Evolutionary conservation across 2,113 vertebrate genomes (phyloP), one percentile per base, ranked within the genome.

Genomic region (Podarcis cretensis): DNA sequence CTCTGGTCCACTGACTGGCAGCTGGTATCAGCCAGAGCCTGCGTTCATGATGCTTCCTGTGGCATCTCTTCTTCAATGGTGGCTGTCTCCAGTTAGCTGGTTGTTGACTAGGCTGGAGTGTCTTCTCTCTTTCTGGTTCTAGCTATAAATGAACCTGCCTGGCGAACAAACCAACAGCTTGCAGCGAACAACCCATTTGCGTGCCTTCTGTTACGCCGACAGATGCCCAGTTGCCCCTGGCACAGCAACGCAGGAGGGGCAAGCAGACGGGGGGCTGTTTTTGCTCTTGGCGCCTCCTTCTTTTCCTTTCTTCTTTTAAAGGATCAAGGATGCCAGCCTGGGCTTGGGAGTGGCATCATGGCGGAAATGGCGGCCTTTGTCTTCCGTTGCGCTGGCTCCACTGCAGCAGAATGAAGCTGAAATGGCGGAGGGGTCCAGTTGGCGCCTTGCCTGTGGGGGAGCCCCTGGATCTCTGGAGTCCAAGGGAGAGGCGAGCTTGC

Each of bases 281-380:
- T 96, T 94, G 95, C 95, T 95, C 94, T 95, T 95, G 92, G 94
- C 91, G 25, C 96, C 93, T 90, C 94, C 94, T 90, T 85, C 93
- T 92, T 92, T 94, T 90, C 89, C 95, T 92, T 91, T 94, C 90
- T 86, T 93, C 93, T 94, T 93, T 89, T 92, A 87, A 95, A 96
- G 93, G 90, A 95, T 96, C 96, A 93, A 94, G 93, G 92, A 96
- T 96, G 93, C 96, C 77, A 94, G 96, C 95, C 97, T 96, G 95
- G 85, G 96, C 95, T 90, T 95, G 96, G 96, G 57, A 90, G 96
- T 91, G 89, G 96, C 97, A 96, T 97, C 96, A 97, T 97, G 97
- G 97, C 96, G 96, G 96, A 96, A 94, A 95, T 87, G 96, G 93
- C 95, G 96, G 97, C 97, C 96, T 97, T 97, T 97, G 97, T 97